Conservation (phyloP, 1,140 invertebrate species). For the Aethina tumida region DNA sequence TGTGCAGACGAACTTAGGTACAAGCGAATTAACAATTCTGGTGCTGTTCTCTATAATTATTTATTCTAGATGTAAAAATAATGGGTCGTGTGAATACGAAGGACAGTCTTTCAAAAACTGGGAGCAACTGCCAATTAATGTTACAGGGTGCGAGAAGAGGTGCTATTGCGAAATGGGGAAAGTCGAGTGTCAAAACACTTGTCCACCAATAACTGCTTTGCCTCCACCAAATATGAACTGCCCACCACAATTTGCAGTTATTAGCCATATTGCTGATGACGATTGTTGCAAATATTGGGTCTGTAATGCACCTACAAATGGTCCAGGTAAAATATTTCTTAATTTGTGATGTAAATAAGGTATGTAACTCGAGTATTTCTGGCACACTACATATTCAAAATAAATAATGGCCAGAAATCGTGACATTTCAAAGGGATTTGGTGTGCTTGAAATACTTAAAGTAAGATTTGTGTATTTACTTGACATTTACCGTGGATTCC, state of each 20-base stretch:
- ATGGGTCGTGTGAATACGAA: slow-evolving; percentile 65
- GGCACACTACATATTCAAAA: no score
- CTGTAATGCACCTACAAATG: slow-evolving; percentile 36
- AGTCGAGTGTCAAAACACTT: slow-evolving; percentile 69
- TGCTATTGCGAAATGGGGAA: slow-evolving; percentile 83
- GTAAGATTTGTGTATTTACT: no score
- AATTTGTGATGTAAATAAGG: no score
- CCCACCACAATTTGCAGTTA: slow-evolving; percentile 49
- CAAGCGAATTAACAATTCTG: no score
- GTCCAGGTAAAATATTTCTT: slow-evolving; percentile 18
- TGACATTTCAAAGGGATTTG: no score
- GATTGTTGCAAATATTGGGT: slow-evolving; percentile 71
- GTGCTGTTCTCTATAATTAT: no score
- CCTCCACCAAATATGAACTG: slow-evolving; percentile 67
- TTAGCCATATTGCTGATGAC: slow-evolving; percentile 61
- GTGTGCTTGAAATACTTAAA: no score
- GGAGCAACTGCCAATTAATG: slow-evolving; percentile 44
- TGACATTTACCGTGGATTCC: no score
- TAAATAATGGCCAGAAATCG: no score
- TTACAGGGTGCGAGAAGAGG: slow-evolving; percentile 69
- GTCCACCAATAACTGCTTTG: slow-evolving; percentile 58
- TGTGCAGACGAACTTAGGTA: slow-evolving; percentile 66
- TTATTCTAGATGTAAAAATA: slow-evolving; percentile 70
- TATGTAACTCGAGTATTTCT: no score
- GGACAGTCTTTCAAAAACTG: slow-evolving; percentile 50